Evolutionary conservation across 2,797 vertebrate genomes (phyloP), one percentile per base, ranked within the genome.

Genomic region (Pipistrellus kuhlii): DNA sequence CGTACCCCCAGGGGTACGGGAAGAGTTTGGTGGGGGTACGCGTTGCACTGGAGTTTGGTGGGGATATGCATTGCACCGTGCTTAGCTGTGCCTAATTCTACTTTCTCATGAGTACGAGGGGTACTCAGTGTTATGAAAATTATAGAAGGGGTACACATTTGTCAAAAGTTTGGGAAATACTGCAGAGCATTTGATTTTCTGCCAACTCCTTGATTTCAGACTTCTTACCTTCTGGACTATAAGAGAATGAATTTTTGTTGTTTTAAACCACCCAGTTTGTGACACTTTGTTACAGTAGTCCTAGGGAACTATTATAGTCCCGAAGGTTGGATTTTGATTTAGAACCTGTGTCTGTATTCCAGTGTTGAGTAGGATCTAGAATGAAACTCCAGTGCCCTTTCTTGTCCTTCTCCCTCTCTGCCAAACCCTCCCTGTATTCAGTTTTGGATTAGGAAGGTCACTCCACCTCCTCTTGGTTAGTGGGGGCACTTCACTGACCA

Each of bases 331-430:
- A 57, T 69, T 76, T 90, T 53, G 51, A 55, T 71, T 76, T 25
- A 17, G 32, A 87, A 64, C 41, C 6, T 2, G 0, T 14, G 15
- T 46, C 53, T 62, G 20, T 89, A 23, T 62, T 69, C 62, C 8
- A 71, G 55, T 9, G 17, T 57, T 88, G 30, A 85, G 87, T 96
- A 95, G 62, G 77, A 87, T 95, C 84, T 90, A 62, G 21, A 94
- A 90, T 73, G 57, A 88, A 48, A 8, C 38, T 78, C 51, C 71
- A 9, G 27, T 35, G 32, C 20, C 68, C 64, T 30, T 32, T 66
- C 76, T 44, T 91, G 25, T 4, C 25, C 21, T 55, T 69, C 4
- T 30, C 14, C 23, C 23, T 94, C 46, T 38, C 35, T 5, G 8
- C 5, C 10, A 32, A 5, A 5, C 20, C 8, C 14, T 69, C 59